phyloP scores from a whole-genome alignment of 1,140 invertebrate species.

The Drosophila arizonae region DNA sequence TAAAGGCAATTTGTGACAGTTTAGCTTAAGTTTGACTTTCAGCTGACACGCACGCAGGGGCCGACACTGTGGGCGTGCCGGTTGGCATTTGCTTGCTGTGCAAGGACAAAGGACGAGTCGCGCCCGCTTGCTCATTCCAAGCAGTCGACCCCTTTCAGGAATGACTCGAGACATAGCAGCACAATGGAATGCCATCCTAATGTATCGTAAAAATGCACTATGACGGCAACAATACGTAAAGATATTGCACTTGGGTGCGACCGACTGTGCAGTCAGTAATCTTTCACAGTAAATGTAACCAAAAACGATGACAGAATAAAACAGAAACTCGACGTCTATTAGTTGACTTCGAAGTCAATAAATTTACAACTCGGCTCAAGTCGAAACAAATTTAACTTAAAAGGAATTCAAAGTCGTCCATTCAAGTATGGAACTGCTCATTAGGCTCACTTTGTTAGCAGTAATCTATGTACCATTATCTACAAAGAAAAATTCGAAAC shows the following conservation, averaged over 20 bases:
- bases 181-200: conserved; percentile 60
- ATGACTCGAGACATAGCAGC: conserved; percentile 48
- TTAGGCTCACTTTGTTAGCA: neutral
- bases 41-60: conserved; percentile 57
- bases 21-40: conserved; percentile 60
- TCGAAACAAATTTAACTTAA: too few species aligned
- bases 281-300: too few species aligned
- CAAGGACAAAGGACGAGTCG: neutral
- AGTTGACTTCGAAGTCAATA: conserved; percentile 3
- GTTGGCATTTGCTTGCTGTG: neutral
- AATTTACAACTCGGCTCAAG: neutral
- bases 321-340: too few species aligned
- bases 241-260: neutral
- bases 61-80: neutral
- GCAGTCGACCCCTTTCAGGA: too few species aligned
- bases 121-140: too few species aligned
- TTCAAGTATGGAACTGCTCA: neutral
- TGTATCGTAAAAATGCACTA: conserved; percentile 27
- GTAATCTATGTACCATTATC: neutral
- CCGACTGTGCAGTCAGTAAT: too few species aligned
- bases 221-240: neutral
- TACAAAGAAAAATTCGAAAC: neutral
- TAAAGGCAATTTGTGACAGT: conserved; percentile 76
- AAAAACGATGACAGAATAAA: too few species aligned
- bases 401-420: neutral